Conservation (phyloP, 1,140 invertebrate species). For the Cotesia glomerata region DNA sequence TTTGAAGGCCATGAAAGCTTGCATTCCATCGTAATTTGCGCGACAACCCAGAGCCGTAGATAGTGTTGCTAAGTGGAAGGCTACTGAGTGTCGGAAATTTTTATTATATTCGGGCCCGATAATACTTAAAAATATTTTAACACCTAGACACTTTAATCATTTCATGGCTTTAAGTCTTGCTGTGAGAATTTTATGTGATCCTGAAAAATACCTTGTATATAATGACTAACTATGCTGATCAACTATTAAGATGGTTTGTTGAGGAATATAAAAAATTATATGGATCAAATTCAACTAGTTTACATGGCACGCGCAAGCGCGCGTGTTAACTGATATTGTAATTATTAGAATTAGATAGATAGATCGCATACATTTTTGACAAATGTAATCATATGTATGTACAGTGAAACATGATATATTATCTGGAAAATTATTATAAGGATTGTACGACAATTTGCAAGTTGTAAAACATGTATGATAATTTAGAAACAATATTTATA, state of each 20-base stretch:
- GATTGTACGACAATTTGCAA: too few relatives aligned
- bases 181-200: slow-evolving; percentile 9
- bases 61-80: slow-evolving; percentile 31
- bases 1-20: not conserved
- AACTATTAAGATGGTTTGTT: slow-evolving; percentile 22
- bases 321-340: too few relatives aligned
- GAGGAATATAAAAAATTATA: slow-evolving; percentile 12
- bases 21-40: slow-evolving; percentile 31
- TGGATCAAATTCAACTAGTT: slow-evolving; percentile 17
- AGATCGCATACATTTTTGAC: too few relatives aligned
- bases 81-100: slow-evolving; percentile 35
- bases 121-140: slow-evolving; percentile 25
- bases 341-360: too few relatives aligned
- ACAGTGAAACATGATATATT: too few relatives aligned
- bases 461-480: too few relatives aligned
- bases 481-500: too few relatives aligned
- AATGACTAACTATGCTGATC: slow-evolving; percentile 24
- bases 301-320: too few relatives aligned
- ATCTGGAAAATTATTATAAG: too few relatives aligned
- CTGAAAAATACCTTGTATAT: slow-evolving; percentile 31
- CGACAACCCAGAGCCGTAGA: slow-evolving; percentile 21
- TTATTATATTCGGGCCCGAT: slow-evolving; percentile 35
- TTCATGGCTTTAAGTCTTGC: slow-evolving; percentile 22
- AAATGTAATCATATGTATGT: too few relatives aligned
- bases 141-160: slow-evolving; percentile 13